A percentile compares a stretch with the other conserved stretches of the same genome.
These are phyloP conservation scores for Oopsacas minuta DNA, from an alignment of 37 sponge, comb jelly and placozoan genomes.

Conservation along the genomic window DNA sequence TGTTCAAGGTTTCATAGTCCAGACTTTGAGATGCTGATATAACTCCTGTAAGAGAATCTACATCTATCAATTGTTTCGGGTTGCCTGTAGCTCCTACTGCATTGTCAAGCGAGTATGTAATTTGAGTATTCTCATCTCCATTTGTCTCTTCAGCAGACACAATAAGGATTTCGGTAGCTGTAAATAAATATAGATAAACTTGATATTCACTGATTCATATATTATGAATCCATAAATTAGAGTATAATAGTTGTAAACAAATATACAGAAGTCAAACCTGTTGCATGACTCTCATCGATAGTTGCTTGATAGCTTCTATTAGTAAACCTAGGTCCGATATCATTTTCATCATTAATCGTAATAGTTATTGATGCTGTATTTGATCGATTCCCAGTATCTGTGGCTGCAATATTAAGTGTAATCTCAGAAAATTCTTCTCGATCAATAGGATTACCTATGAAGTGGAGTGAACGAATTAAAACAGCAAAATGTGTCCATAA, in stretches of 20 bases:
- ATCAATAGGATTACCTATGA: background rate
- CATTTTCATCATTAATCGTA: background rate
- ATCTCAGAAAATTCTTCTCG: background rate
- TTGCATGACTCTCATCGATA: background rate
- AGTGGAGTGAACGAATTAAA: background rate
- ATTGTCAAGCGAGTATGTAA: background rate
- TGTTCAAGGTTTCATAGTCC: background rate
- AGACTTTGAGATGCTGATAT: background rate
- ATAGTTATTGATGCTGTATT: background rate
- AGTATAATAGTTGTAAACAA: background rate
- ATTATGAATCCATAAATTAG: too few relatives aligned
- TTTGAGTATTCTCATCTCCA: background rate
- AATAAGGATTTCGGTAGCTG: too few relatives aligned
- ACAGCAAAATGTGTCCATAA: too few relatives aligned
- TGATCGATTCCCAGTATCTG: background rate
- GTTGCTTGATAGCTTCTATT: background rate
- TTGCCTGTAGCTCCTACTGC: background rate
- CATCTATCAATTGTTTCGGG: background rate
- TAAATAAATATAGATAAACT: too few relatives aligned
- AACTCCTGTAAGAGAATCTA: background rate
- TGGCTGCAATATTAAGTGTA: background rate
- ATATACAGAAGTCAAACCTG: background rate
- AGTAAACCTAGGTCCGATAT: background rate
- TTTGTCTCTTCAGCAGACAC: background rate
- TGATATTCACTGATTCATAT: too few relatives aligned